phyloP scores from a whole-genome alignment of 2,888 invertebrate species.

The Drosophila macrospina region DNA sequence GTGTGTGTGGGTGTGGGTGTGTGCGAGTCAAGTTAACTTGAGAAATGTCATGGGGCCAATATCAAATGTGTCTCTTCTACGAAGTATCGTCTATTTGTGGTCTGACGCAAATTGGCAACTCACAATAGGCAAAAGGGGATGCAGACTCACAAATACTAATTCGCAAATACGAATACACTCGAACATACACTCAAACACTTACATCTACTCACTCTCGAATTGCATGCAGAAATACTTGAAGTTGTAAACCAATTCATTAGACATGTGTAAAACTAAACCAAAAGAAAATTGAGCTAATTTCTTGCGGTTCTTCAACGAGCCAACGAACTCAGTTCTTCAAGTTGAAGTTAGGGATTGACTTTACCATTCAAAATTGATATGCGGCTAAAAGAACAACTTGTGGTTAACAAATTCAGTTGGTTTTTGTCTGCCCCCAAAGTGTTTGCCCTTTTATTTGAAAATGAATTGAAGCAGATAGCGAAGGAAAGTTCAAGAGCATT shows the following conservation, averaged over 20 bases:
- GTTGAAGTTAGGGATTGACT: neutral
- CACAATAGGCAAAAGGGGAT: constrained; percentile 41
- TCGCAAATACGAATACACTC: neutral
- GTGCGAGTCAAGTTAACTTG: constrained; percentile 46
- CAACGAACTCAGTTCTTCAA: constrained; percentile 7
- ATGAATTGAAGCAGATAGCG: too few species aligned
- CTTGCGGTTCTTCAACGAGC: constrained; percentile 28
- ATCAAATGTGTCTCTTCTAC: constrained; percentile 55
- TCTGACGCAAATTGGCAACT: constrained; percentile 67
- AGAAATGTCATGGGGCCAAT: constrained; percentile 76
- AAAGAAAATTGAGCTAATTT: constrained; percentile 52
- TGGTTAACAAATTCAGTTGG: neutral
- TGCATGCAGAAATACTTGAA: constrained; percentile 25
- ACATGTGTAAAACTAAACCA: constrained; percentile 29
- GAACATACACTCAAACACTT: constrained; percentile 3
- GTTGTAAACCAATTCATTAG: constrained; percentile 58
- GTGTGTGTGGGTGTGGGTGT: constrained; percentile 11
- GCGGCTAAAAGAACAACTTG: constrained; percentile 4
- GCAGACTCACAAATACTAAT: constrained; percentile 19
- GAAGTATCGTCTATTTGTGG: constrained; percentile 64
- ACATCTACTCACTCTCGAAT: neutral
- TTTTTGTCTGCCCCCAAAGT: neutral
- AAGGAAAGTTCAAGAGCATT: too few species aligned
- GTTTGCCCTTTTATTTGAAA: too few species aligned
- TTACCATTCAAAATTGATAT: constrained; percentile 8